These are phyloP conservation scores for Intellagama lesueurii DNA, from an alignment of 2,797 vertebrate genomes.

Conservation along the genomic window DNA sequence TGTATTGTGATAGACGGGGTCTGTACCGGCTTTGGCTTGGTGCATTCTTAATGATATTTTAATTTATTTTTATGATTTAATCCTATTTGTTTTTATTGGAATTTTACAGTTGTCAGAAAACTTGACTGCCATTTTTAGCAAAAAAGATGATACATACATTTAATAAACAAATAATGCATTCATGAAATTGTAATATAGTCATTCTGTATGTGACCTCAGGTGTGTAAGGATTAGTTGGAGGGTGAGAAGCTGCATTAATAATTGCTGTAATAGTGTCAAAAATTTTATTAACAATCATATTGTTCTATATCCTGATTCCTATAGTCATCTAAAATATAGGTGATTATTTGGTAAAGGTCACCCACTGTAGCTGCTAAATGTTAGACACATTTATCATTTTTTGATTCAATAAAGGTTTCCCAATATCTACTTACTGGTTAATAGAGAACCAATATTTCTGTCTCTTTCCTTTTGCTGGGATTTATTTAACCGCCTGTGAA, in stretches of 20 bases:
- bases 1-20: no score
- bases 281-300: constrained; percentile 37
- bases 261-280: background rate
- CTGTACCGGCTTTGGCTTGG: no score
- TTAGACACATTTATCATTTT: constrained; percentile 42
- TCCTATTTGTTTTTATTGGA: no score
- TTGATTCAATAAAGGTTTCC: constrained; percentile 47
- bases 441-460: constrained; percentile 38
- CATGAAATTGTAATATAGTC: background rate
- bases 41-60: background rate
- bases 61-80: background rate
- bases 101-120: background rate
- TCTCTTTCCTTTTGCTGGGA: constrained; percentile 12
- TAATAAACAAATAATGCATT: no score
- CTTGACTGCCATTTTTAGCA: no score
- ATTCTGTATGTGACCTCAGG: background rate
- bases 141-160: no score
- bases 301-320: constrained; percentile 27
- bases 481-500: constrained; percentile 25
- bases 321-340: constrained; percentile 23
- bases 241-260: background rate
- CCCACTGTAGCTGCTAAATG: constrained; percentile 36
- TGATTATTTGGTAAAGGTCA: constrained; percentile 52
- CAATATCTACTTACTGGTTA: constrained; percentile 19
- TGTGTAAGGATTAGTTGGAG: background rate